Conservation (phyloP, 2,888 invertebrate species). For the Euspilapteryx auroguttella region DNA sequence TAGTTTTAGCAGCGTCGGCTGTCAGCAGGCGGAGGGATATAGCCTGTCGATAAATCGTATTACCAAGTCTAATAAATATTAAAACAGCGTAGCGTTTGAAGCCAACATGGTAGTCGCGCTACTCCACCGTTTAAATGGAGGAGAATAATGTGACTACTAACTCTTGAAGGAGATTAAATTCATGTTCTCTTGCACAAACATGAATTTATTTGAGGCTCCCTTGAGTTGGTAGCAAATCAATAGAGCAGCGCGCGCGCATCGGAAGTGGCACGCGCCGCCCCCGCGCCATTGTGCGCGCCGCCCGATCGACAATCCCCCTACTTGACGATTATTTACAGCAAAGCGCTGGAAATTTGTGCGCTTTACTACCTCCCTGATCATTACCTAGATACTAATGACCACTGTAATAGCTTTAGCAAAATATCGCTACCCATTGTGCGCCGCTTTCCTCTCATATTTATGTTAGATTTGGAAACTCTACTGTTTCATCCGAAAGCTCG, state of each 20-base stretch:
- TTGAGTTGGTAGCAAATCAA: constrained; percentile 20
- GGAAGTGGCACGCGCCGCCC: constrained; percentile 22
- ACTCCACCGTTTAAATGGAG: constrained; percentile 6
- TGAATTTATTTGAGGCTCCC: constrained; percentile 24
- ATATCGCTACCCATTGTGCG: constrained; percentile 1
- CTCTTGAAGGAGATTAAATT: constrained; percentile 13
- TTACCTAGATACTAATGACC: constrained; percentile 21
- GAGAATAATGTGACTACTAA: constrained; percentile 8
- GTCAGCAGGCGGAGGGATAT: neutral
- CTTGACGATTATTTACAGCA: constrained; percentile 20
- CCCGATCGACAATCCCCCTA: constrained; percentile 8
- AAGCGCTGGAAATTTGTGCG: constrained; percentile 14
- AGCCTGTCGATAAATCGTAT: neutral
- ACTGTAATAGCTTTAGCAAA: constrained; percentile 5
- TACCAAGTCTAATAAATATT: constrained; percentile 11
- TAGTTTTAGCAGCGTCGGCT: too few relatives aligned
- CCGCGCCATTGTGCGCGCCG: constrained; percentile 26
- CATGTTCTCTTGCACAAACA: constrained; percentile 12
- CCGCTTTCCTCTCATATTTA: neutral
- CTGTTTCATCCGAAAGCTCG: neutral
- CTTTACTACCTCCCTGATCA: constrained; percentile 22
- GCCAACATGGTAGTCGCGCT: neutral
- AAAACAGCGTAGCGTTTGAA: constrained; percentile 6
- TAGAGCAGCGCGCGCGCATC: constrained; percentile 11
- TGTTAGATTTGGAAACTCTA: neutral